A percentile compares a stretch with the other conserved stretches of the same genome.
Evolutionary conservation across 2,888 invertebrate genomes (phyloP).

Genomic region (Stenichneumon culpator): DNA sequence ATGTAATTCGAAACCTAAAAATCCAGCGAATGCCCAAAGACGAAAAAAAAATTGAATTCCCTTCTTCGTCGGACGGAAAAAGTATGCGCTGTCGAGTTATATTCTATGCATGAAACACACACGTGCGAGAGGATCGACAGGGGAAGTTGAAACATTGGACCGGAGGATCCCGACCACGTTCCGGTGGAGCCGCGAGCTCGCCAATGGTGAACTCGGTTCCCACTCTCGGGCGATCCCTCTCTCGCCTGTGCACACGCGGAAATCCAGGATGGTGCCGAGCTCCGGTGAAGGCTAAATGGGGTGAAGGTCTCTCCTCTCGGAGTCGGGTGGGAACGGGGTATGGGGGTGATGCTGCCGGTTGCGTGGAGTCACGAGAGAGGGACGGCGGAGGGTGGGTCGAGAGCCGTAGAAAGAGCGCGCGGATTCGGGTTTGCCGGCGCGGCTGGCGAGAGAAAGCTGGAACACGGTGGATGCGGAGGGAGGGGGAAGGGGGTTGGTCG

Average conservation of each 20-base stretch:
- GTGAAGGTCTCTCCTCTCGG: slow-evolving; percentile 83
- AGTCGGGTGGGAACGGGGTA: slow-evolving; percentile 30
- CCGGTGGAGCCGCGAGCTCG: slow-evolving; percentile 64
- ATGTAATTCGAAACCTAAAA: neutral
- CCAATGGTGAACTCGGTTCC: slow-evolving; percentile 63
- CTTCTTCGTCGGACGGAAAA: neutral
- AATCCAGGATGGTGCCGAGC: slow-evolving; percentile 81
- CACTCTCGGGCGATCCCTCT: slow-evolving; percentile 40
- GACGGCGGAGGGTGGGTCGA: slow-evolving; percentile 36
- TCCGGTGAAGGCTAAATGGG: slow-evolving; percentile 85
- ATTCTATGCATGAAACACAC: slow-evolving; percentile 7
- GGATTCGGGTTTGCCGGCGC: slow-evolving; percentile 14
- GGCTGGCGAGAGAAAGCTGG: slow-evolving; percentile 4
- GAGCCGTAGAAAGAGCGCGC: slow-evolving; percentile 37
- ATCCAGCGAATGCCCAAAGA: neutral
- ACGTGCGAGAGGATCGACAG: slow-evolving; percentile 12
- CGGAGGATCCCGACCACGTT: slow-evolving; percentile 52
- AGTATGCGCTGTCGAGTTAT: neutral
- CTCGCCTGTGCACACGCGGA: slow-evolving; percentile 63
- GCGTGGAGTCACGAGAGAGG: slow-evolving; percentile 43
- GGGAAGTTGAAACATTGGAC: slow-evolving; percentile 28
- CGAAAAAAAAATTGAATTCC: neutral
- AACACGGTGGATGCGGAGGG: slow-evolving; percentile 34
- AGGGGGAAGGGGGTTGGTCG: slow-evolving; percentile 29
- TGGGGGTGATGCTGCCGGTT: slow-evolving; percentile 61